Conservation (phyloP, 2,888 invertebrate species). For the Callinectes sapidus region DNA sequence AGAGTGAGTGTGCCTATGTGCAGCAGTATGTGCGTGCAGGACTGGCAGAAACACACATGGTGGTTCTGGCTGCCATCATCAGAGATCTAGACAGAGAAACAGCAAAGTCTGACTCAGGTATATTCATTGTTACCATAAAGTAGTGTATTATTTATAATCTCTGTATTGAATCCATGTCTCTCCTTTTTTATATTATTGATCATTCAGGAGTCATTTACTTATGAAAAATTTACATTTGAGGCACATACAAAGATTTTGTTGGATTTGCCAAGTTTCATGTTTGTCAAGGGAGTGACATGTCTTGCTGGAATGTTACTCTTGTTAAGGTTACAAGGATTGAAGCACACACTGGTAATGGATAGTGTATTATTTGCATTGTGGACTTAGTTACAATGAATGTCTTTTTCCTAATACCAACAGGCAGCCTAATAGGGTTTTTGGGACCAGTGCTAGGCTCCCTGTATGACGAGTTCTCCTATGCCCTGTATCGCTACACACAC, state of each 20-base stretch:
- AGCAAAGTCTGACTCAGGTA: slow-evolving; percentile 82
- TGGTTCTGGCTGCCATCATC: slow-evolving; percentile 90
- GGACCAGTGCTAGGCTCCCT: slow-evolving; percentile 66
- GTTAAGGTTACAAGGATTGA: not conserved
- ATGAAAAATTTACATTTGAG: too few relatives aligned
- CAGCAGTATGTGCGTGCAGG: slow-evolving; percentile 83
- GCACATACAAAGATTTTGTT: too few relatives aligned
- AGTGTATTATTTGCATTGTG: not conserved
- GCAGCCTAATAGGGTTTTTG: slow-evolving; percentile 72
- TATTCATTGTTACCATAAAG: not conserved
- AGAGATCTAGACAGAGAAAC: slow-evolving; percentile 94
- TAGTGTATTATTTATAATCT: not conserved
- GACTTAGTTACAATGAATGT: not conserved
- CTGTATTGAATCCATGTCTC: not conserved
- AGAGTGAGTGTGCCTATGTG: slow-evolving; percentile 83
- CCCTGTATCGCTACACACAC: slow-evolving; percentile 87
- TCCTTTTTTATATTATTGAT: too few relatives aligned
- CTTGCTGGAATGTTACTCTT: not conserved
- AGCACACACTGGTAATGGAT: not conserved
- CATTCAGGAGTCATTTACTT: too few relatives aligned
- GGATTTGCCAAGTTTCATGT: too few relatives aligned
- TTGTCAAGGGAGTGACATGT: not conserved
- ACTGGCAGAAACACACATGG: slow-evolving; percentile 91
- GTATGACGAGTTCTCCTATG: slow-evolving; percentile 83
- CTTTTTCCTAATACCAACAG: slow-evolving; percentile 40